These are phyloP conservation scores for Dromiciops gliroides DNA, from an alignment of 2,113 vertebrate species.

Conservation along the genomic window DNA sequence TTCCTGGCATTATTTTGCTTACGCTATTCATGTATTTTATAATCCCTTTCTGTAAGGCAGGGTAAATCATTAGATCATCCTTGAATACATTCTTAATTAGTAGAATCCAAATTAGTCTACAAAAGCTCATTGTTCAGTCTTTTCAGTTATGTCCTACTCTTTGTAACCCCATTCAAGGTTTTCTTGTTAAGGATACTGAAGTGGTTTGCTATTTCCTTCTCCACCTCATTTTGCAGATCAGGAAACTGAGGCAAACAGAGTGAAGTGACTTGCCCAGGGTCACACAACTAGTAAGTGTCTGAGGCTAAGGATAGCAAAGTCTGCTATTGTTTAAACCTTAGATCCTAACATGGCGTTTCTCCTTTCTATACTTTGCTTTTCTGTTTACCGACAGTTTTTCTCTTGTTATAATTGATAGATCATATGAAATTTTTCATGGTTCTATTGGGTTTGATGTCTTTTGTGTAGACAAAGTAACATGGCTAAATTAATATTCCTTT, in stretches of 20 bases:
- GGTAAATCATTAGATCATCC: neutral
- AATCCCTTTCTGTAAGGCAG: neutral
- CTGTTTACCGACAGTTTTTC: neutral
- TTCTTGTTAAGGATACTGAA: too few relatives aligned
- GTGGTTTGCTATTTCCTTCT: too few relatives aligned
- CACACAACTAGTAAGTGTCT: too few relatives aligned
- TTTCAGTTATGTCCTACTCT: too few relatives aligned
- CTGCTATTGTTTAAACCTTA: neutral
- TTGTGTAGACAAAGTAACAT: neutral
- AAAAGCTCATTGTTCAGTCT: neutral
- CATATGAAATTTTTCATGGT: neutral
- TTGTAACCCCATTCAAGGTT: too few relatives aligned
- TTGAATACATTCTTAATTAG: neutral
- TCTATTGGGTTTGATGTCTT: neutral
- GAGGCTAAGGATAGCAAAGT: neutral
- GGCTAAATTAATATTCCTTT: neutral
- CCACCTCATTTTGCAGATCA: too few relatives aligned
- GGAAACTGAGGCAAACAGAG: too few relatives aligned
- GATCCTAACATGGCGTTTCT: neutral
- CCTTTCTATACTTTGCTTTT: neutral
- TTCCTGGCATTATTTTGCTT: neutral
- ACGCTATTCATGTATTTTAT: neutral
- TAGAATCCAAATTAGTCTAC: neutral
- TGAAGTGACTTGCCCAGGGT: too few relatives aligned
- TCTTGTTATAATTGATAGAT: neutral